Conservation (phyloP, 2,113 vertebrate species). For the Zapus hudsonius region DNA sequence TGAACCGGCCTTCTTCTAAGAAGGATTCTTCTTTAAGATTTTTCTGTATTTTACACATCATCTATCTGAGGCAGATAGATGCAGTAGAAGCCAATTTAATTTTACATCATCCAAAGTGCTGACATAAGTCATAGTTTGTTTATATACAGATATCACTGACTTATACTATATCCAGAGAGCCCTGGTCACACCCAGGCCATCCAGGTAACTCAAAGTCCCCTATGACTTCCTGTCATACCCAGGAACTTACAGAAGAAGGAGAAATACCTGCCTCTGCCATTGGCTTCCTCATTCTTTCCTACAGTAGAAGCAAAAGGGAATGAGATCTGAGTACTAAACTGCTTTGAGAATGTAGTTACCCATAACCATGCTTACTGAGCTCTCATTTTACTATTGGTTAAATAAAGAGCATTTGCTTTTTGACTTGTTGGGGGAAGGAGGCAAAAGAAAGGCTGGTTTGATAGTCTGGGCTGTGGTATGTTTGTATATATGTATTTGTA, state of each 20-base stretch:
- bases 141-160: background rate
- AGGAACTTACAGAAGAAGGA: background rate
- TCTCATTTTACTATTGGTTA: background rate
- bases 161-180: background rate
- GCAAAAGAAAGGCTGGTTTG: background rate
- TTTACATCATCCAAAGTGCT: background rate
- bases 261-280: background rate
- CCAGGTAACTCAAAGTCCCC: background rate
- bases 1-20: background rate
- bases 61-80: background rate
- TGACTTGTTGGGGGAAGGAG: background rate
- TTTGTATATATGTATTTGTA: background rate
- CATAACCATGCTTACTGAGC: background rate
- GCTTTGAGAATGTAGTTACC: conserved; percentile 24
- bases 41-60: background rate
- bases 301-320: background rate
- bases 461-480: background rate
- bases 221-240: background rate
- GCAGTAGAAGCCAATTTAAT: background rate
- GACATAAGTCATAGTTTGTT: background rate
- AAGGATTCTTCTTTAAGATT: background rate
- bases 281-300: background rate
- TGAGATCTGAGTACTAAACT: background rate
- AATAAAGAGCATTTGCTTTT: background rate
- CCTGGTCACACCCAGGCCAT: background rate